These are phyloP conservation scores for Agelaius phoeniceus DNA, from an alignment of 2,113 vertebrate genomes.

Conservation along the genomic window DNA sequence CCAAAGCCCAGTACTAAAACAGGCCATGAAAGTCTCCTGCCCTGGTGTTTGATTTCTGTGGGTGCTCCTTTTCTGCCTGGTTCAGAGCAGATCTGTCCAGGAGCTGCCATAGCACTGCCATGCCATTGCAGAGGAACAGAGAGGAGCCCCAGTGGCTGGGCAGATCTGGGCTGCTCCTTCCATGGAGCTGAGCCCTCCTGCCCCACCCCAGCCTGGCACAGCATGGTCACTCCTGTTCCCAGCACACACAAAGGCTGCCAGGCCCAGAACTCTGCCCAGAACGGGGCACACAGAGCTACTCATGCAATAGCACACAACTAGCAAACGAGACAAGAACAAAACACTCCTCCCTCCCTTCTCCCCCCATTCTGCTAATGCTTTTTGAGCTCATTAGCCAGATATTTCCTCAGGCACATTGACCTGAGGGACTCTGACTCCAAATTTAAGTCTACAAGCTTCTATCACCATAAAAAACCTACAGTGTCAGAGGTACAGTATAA, in stretches of 20 bases:
- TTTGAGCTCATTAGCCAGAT: not conserved
- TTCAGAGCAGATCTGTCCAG: not conserved
- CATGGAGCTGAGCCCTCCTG: not conserved
- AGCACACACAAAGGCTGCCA: not conserved
- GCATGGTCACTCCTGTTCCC: accelerated
- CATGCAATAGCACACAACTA: accelerated
- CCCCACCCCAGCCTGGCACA: not conserved
- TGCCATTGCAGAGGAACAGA: not conserved
- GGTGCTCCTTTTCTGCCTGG: not conserved
- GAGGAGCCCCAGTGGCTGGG: not conserved
- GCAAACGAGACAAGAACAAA: not conserved
- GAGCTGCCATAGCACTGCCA: not conserved
- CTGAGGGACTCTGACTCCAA: not conserved
- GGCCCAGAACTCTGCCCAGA: not conserved
- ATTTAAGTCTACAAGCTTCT: not conserved
- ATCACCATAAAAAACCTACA: not conserved
- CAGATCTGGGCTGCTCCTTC: not conserved
- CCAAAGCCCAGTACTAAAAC: not conserved
- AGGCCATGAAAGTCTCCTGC: not conserved
- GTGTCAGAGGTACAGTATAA: not conserved
- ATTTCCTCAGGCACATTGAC: not conserved
- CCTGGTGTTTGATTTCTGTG: not conserved
- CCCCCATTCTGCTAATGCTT: too few relatives aligned
- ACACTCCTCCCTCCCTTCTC: not conserved
- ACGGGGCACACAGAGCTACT: not conserved